A percentile compares a stretch with the other conserved stretches of the same genome.
Evolutionary conservation across 2,797 vertebrate species (phyloP).

Genomic region (Aeoliscus strigatus): DNA sequence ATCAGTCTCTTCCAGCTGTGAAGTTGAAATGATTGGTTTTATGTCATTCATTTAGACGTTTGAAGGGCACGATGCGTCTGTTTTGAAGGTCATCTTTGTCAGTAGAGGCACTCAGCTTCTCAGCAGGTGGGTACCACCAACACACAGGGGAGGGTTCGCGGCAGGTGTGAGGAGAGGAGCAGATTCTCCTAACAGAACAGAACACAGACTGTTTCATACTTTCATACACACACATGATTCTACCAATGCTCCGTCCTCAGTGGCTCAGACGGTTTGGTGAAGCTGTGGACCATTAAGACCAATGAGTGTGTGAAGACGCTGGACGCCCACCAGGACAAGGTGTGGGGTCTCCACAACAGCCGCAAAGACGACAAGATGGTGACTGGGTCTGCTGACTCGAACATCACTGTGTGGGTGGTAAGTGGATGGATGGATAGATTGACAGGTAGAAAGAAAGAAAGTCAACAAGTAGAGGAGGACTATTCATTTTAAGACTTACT

Average conservation of each 20-base stretch:
- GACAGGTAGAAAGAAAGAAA: too few species aligned
- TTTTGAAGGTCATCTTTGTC: slow-evolving; percentile 90
- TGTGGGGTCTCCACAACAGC: slow-evolving; percentile 92
- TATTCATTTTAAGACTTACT: too few species aligned
- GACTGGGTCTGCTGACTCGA: slow-evolving; percentile 87
- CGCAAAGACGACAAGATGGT: slow-evolving; percentile 80
- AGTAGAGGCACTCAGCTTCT: slow-evolving; percentile 89
- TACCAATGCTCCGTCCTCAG: slow-evolving; percentile 56
- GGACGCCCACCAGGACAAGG: slow-evolving; percentile 90
- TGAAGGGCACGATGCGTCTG: slow-evolving; percentile 93
- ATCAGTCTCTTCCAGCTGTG: neutral
- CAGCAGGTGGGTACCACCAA: slow-evolving; percentile 82
- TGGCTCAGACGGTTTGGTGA: slow-evolving; percentile 90
- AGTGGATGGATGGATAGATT: too few species aligned
- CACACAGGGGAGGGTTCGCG: too few species aligned
- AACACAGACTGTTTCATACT: neutral
- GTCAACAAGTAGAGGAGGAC: too few species aligned
- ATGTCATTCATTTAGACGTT: slow-evolving; percentile 78
- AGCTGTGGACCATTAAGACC: slow-evolving; percentile 97
- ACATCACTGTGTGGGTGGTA: slow-evolving; percentile 88
- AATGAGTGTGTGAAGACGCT: slow-evolving; percentile 93
- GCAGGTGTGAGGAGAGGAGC: too few species aligned
- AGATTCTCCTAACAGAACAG: too few species aligned
- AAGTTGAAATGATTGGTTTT: neutral
- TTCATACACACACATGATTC: neutral